Percentiles rank a stretch among this genome's conserved stretches.
Evolutionary conservation across 2,797 vertebrate species (phyloP).

Genomic region (Acanthurus tractus): DNA sequence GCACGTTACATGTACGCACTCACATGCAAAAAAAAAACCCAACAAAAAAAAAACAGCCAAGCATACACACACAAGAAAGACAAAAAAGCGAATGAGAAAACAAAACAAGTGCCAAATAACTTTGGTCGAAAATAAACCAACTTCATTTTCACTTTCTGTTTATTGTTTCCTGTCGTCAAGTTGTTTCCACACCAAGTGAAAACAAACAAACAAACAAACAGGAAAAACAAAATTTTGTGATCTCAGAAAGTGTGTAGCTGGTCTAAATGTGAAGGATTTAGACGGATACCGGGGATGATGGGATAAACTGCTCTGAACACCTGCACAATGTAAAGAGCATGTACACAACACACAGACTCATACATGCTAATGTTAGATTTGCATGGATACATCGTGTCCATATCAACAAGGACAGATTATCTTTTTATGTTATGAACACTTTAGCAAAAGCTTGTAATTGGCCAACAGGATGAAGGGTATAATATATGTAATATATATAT

Average conservation of each 20-base stretch:
- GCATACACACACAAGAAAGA: neutral
- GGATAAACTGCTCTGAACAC: neutral
- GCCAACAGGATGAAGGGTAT: neutral
- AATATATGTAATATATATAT: neutral
- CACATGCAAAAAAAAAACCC: neutral
- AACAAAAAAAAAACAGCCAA: no score
- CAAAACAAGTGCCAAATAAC: constrained; percentile 13
- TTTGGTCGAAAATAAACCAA: constrained; percentile 9
- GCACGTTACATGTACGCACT: constrained; percentile 6
- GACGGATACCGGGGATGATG: neutral
- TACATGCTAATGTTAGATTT: neutral
- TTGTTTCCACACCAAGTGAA: neutral
- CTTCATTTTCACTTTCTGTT: neutral
- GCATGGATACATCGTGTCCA: neutral
- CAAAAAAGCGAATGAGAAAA: neutral
- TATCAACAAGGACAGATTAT: neutral
- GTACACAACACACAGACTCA: neutral
- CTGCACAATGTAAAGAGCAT: neutral
- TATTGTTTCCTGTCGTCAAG: constrained; percentile 10
- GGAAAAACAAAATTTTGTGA: constrained; percentile 5
- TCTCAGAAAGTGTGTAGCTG: neutral
- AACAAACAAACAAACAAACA: neutral
- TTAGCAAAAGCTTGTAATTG: neutral
- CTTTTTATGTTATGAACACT: neutral
- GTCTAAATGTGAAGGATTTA: neutral